A percentile compares a stretch with the other conserved stretches of the same genome.
Conservation (phyloP, 2,797 vertebrate species). For the Semotilus atromaculatus region DNA sequence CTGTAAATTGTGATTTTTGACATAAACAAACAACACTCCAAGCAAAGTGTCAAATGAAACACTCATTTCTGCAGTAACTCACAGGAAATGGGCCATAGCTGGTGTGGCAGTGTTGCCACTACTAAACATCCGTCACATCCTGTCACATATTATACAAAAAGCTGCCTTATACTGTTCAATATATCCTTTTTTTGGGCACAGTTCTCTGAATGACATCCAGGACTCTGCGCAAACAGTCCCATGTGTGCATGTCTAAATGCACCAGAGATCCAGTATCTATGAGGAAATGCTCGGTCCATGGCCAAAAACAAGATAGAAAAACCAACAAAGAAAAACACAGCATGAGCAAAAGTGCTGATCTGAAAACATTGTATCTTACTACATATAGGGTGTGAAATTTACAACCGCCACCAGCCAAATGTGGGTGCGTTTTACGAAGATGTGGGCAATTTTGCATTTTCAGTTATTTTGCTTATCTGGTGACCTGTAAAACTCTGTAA, state of each 20-base stretch:
- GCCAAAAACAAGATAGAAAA: neutral
- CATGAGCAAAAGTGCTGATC: neutral
- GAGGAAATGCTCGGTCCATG: neutral
- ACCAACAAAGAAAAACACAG: neutral
- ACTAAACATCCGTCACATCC: conserved; percentile 9
- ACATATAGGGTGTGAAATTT: conserved; percentile 4
- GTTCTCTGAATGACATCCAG: neutral
- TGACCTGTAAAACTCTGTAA: neutral
- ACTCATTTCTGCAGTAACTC: neutral
- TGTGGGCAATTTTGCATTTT: conserved; percentile 1
- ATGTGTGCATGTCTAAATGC: too few species aligned
- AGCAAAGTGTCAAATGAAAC: neutral
- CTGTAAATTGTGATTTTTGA: conserved; percentile 6
- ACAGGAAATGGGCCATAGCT: conserved; percentile 11
- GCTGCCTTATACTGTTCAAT: neutral
- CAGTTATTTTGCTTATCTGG: neutral
- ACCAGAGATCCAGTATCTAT: neutral
- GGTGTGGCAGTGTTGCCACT: neutral
- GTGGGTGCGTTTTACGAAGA: neutral
- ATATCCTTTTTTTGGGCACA: neutral
- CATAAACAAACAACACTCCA: neutral
- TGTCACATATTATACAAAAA: neutral
- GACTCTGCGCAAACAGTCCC: neutral
- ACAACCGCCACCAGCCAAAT: neutral
- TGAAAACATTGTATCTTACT: neutral